Evolutionary conservation across 2,797 vertebrate genomes (phyloP).

Genomic region (Melanotaenia parkinsoni): DNA sequence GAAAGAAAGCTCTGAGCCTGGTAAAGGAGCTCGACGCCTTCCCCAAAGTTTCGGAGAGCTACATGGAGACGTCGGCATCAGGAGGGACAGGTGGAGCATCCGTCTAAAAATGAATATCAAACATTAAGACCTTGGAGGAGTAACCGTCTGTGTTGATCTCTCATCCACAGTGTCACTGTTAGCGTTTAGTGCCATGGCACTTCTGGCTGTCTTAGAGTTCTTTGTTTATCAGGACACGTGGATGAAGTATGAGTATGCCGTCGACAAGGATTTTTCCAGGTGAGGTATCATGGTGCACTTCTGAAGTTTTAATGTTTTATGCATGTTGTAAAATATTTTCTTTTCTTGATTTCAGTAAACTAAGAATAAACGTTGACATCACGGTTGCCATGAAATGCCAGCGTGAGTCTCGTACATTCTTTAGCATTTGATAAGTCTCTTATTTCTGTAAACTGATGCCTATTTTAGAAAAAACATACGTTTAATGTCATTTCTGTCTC

Average conservation of each 20-base stretch:
- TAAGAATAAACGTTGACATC: slow-evolving; percentile 96
- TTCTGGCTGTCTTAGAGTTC: slow-evolving; percentile 94
- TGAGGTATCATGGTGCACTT: slow-evolving; percentile 47
- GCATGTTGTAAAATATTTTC: background rate
- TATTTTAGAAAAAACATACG: background rate
- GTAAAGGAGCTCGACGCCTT: slow-evolving; percentile 97
- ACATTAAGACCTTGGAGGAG: background rate
- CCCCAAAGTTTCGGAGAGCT: slow-evolving; percentile 97
- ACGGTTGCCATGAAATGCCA: slow-evolving; percentile 99
- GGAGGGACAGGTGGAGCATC: slow-evolving; percentile 90
- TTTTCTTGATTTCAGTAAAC: slow-evolving; percentile 86
- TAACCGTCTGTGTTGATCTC: slow-evolving; percentile 1
- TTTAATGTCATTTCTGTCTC: background rate
- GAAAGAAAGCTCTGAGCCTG: slow-evolving; percentile 93
- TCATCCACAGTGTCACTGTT: slow-evolving; percentile 89
- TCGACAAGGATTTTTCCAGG: slow-evolving; percentile 98
- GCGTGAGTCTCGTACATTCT: slow-evolving; percentile 86
- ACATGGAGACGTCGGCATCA: slow-evolving; percentile 91
- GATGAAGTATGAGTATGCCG: slow-evolving; percentile 98
- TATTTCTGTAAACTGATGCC: background rate
- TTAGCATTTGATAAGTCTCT: background rate
- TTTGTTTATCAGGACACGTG: slow-evolving; percentile 94
- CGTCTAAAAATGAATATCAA: background rate
- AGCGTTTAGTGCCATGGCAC: slow-evolving; percentile 91
- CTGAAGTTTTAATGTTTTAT: background rate